A percentile compares a stretch with the other conserved stretches of the same genome.
These are phyloP conservation scores for Myotis davidii DNA, from an alignment of 2,113 vertebrate genomes.

Conservation along the genomic window DNA sequence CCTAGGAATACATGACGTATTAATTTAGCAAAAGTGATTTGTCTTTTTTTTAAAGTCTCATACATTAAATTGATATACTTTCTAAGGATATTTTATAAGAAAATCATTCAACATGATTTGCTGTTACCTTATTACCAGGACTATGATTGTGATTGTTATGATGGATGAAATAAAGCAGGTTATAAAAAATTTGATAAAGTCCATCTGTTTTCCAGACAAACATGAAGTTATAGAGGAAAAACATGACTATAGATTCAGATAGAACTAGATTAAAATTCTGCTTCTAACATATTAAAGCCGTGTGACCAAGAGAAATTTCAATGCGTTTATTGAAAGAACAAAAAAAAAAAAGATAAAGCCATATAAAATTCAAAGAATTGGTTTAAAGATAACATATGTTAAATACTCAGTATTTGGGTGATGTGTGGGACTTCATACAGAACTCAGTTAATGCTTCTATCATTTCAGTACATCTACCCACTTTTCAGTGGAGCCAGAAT, in stretches of 20 bases:
- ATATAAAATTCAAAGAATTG: background rate
- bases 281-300: background rate
- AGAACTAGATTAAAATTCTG: background rate
- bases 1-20: background rate
- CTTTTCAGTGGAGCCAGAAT: background rate
- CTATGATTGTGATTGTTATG: background rate
- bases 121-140: background rate
- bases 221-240: background rate
- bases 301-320: background rate
- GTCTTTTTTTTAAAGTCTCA: background rate
- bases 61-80: background rate
- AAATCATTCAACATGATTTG: background rate
- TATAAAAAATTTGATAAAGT: conserved; percentile 23
- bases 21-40: background rate
- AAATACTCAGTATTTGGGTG: background rate
- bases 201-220: background rate
- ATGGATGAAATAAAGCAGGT: background rate
- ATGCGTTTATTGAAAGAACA: background rate
- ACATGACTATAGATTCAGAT: background rate
- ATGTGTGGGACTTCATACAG: background rate
- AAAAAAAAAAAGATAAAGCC: background rate
- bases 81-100: background rate
- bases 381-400: background rate
- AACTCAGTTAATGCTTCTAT: background rate
- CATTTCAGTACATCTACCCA: background rate